Evolutionary conservation across 2,888 invertebrate genomes (phyloP).

Genomic region (Prosapia bicincta): DNA sequence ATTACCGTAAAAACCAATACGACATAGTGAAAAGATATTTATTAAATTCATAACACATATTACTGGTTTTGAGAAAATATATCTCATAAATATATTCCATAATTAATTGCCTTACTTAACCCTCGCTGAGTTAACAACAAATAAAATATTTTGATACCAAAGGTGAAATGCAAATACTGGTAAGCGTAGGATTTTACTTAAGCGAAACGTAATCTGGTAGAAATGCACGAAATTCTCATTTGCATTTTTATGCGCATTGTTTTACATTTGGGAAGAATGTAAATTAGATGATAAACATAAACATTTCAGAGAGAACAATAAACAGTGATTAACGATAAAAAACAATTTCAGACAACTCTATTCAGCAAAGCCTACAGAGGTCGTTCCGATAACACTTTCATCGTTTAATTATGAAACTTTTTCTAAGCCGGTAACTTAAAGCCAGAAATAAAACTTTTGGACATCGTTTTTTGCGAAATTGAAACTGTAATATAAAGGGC

Average conservation of each 20-base stretch:
- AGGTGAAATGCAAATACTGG: not conserved
- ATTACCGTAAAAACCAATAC: no score
- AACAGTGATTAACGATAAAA: not conserved
- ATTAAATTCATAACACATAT: no score
- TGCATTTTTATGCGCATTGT: constrained; percentile 2
- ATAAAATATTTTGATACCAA: not conserved
- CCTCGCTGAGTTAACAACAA: not conserved
- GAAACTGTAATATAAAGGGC: no score
- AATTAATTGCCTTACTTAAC: no score
- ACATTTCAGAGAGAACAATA: not conserved
- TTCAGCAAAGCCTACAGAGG: not conserved
- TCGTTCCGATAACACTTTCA: no score
- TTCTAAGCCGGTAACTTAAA: no score
- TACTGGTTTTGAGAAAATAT: no score
- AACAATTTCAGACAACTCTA: not conserved
- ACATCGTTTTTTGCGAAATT: no score
- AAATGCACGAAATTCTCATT: not conserved
- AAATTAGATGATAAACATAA: not conserved
- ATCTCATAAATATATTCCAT: no score
- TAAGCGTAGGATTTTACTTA: not conserved
- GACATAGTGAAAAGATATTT: no score
- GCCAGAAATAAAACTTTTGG: no score
- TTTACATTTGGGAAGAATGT: not conserved
- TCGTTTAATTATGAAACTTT: no score
- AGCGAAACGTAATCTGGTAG: not conserved